Conservation (phyloP, 2,113 vertebrate species). For the Nothobranchius furzeri region DNA sequence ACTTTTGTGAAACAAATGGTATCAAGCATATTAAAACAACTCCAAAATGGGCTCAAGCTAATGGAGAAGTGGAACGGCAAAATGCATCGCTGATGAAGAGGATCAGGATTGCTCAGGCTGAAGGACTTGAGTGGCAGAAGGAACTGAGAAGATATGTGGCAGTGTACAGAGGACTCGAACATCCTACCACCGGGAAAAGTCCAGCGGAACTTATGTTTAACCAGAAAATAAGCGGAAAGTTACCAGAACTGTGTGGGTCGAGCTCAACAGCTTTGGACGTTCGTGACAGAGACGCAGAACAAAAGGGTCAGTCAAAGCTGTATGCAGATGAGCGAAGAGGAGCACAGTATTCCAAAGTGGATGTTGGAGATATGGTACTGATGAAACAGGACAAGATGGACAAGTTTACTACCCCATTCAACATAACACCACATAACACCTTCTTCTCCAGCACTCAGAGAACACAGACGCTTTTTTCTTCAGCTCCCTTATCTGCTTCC, state of each 20-base stretch:
- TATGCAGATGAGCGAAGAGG: no score
- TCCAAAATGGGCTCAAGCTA: background rate
- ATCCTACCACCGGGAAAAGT: background rate
- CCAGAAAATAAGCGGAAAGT: background rate
- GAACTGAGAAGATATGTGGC: background rate
- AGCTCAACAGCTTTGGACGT: background rate
- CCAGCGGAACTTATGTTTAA: background rate
- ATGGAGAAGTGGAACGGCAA: background rate
- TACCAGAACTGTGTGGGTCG: background rate
- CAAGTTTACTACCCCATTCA: no score
- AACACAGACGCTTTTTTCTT: no score
- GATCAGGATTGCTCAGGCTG: background rate
- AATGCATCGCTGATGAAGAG: background rate
- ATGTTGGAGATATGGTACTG: no score
- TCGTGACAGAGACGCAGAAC: background rate
- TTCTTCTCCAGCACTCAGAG: no score
- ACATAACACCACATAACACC: no score
- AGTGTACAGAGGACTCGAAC: background rate
- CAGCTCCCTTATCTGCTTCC: no score
- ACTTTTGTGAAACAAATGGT: no score
- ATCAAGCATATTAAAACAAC: no score
- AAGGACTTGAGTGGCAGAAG: background rate
- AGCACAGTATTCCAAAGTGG: no score
- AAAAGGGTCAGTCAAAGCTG: background rate
- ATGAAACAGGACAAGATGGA: no score